These are phyloP conservation scores for Corticium candelabrum DNA, from an alignment of 37 sponge, comb jelly and placozoan genomes.

Conservation along the genomic window DNA sequence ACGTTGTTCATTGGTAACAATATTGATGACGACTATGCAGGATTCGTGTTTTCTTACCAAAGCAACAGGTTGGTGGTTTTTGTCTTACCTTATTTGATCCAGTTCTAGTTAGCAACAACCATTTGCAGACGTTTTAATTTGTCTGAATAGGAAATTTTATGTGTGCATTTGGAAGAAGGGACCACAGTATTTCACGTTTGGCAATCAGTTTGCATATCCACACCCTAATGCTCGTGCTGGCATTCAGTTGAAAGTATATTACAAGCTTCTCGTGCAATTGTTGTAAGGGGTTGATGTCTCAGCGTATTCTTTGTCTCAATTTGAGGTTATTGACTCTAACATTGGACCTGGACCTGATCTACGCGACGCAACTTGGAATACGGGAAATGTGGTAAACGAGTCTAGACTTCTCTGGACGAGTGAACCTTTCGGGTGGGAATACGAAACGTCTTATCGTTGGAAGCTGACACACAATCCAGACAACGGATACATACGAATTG, in stretches of 20 bases:
- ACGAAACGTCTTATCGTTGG: too few species aligned
- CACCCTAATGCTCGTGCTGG: background rate
- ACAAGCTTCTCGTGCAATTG: background rate
- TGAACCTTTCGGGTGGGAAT: too few species aligned
- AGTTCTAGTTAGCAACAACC: too few species aligned
- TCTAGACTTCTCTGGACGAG: too few species aligned
- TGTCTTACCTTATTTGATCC: too few species aligned
- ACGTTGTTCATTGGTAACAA: slow-evolving; percentile 8
- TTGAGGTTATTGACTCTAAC: too few species aligned
- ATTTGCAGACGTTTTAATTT: background rate
- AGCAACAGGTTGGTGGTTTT: background rate
- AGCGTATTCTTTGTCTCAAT: background rate
- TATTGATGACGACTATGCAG: background rate
- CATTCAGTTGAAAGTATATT: background rate
- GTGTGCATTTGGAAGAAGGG: background rate
- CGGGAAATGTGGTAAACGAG: too few species aligned
- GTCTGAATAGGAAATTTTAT: background rate
- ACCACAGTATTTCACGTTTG: background rate
- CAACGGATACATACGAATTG: too few species aligned
- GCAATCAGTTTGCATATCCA: background rate
- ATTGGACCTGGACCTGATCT: background rate
- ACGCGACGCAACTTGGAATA: background rate
- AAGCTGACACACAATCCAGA: too few species aligned
- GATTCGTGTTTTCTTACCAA: background rate
- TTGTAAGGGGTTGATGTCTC: background rate